A percentile compares a stretch with the other conserved stretches of the same genome.
Evolutionary conservation across 2,797 vertebrate species (phyloP).

Genomic region (Centropyge bicolor): DNA sequence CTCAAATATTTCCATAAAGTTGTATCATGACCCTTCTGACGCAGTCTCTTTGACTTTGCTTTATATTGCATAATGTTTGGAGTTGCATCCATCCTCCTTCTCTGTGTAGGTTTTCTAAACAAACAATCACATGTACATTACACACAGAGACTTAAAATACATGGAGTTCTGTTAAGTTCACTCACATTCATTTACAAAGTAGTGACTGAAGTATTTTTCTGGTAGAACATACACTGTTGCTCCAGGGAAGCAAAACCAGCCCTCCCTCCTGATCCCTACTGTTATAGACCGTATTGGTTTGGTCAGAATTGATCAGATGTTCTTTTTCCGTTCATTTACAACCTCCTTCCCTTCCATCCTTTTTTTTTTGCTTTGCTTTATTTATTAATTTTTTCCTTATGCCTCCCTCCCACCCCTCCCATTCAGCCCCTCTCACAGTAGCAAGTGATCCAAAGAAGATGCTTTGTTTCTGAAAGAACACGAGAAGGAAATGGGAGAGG

Average conservation of each 20-base stretch:
- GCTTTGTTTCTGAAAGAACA: constrained; percentile 76
- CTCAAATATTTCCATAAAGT: neutral
- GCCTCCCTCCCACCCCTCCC: constrained; percentile 56
- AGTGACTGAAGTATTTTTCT: neutral
- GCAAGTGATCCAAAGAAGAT: constrained; percentile 77
- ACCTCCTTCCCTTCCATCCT: neutral
- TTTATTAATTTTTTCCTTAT: constrained; percentile 35
- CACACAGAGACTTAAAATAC: neutral
- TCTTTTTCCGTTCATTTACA: neutral
- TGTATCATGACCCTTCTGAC: neutral
- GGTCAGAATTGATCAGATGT: constrained; percentile 11
- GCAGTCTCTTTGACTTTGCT: neutral
- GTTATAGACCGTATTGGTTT: neutral
- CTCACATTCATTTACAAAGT: neutral
- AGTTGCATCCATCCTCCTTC: neutral
- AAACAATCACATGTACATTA: neutral
- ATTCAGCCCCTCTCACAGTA: constrained; percentile 57
- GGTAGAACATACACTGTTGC: neutral
- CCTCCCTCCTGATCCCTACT: neutral
- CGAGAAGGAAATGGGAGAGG: constrained; percentile 63
- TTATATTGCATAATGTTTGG: neutral
- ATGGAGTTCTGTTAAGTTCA: neutral
- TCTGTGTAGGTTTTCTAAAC: neutral
- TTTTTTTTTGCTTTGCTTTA: constrained; percentile 17
- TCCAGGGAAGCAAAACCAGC: neutral